Conservation (phyloP, 2,113 vertebrate genomes). For the Sander lucioperca region DNA sequence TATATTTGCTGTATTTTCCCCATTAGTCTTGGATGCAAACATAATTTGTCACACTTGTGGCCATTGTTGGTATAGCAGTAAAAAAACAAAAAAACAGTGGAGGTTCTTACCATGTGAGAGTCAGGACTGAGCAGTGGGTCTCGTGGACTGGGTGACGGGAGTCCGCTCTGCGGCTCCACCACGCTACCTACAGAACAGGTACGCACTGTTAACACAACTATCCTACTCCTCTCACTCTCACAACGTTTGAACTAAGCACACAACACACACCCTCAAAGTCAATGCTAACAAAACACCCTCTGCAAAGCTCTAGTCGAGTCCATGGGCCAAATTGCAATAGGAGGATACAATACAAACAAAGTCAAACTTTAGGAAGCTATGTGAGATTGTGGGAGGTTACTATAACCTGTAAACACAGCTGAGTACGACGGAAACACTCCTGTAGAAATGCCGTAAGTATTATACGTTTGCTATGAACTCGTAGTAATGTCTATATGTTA, state of each 20-base stretch:
- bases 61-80: not conserved
- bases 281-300: slow-evolving; percentile 22
- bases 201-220: not conserved
- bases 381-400: too few species aligned
- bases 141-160: slow-evolving; percentile 58
- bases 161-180: slow-evolving; percentile 58
- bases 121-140: slow-evolving; percentile 58
- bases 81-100: not conserved
- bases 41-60: not conserved
- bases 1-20: not conserved
- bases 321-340: not conserved
- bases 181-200: slow-evolving; percentile 57
- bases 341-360: not conserved
- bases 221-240: not conserved
- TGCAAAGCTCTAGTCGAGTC: not conserved
- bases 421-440: not conserved
- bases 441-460: not conserved
- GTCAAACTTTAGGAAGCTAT: too few species aligned
- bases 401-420: slow-evolving; percentile 5
- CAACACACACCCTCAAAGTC: slow-evolving; percentile 13
- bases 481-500: not conserved
- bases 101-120: slow-evolving; percentile 74
- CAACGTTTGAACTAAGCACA: not conserved
- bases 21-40: not conserved
- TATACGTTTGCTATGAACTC: not conserved